Evolutionary conservation across 2,797 vertebrate species (phyloP), one percentile per base, ranked within the genome.

Genomic region (Antrozous pallidus): DNA sequence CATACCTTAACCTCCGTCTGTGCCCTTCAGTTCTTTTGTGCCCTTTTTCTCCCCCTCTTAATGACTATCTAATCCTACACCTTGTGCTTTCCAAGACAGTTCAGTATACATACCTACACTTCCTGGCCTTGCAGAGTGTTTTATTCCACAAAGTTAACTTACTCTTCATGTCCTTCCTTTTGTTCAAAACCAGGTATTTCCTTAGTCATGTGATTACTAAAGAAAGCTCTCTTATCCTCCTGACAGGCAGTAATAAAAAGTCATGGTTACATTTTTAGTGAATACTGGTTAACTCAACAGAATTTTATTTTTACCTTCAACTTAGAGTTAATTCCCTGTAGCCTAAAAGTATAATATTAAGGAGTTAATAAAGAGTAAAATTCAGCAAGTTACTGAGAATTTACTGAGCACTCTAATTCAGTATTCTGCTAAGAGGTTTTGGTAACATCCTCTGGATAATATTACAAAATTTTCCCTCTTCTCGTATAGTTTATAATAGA

Each of bases 321-420:
- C 20, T 45, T 83, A 49, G 26, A 10, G 26, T 56, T 81, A 16
- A 40, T 84, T 70, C 45, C 82, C n/a, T 90, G 3, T 38, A 91
- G 28, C 54, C 42, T 54, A 17, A n/a, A 88, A 85, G 12, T 61
- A 2, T 71, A 38, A 11, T 63, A 49, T 86, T 91, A 88, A 63
- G 18, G 8, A 6, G 14, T 84, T 84, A 90, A 69, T 84, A 85
- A 94, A 79, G 67, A 79, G 61, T 71, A 81, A 91, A 91, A 95
- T 80, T 63, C 78, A 87, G 9, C 12, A 70, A 73, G 9, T 93
- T 67, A 61, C 20, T 94, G 38, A 93, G 51, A 90, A 73, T 79
- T 79, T 92, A 78, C 18, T 56, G 16, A 77, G 38, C 18, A 40
- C 33, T 80, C 2, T 70, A 88, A 42, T 78, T 86, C n/a, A 70